These are phyloP conservation scores for Ormyrus rosae DNA, from an alignment of 2,888 invertebrate genomes.

Conservation along the genomic window DNA sequence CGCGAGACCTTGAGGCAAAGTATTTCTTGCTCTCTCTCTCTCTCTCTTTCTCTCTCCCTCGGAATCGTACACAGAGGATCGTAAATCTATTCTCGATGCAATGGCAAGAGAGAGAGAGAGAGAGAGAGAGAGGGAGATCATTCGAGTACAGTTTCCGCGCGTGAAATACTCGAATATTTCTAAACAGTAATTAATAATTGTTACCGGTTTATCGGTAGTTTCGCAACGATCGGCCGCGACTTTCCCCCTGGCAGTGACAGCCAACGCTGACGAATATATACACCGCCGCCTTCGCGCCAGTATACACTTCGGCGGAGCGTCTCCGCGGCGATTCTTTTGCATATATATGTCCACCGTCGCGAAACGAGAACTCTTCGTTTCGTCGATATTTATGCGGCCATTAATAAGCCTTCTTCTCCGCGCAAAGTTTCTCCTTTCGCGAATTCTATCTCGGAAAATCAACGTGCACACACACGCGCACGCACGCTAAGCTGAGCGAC, in stretches of 20 bases:
- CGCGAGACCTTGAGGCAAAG: background rate
- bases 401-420: too few relatives aligned
- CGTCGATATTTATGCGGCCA: too few relatives aligned
- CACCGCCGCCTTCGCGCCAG: too few relatives aligned
- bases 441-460: too few relatives aligned
- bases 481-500: too few relatives aligned
- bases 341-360: too few relatives aligned
- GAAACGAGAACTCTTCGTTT: too few relatives aligned
- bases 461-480: background rate
- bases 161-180: background rate
- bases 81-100: constrained; percentile 45
- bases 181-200: constrained; percentile 14
- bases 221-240: constrained; percentile 22
- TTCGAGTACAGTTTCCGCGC: background rate
- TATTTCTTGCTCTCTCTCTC: background rate
- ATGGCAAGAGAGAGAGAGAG: background rate
- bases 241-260: constrained; percentile 18
- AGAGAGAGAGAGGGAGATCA: background rate
- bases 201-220: constrained; percentile 18
- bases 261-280: constrained; percentile 15
- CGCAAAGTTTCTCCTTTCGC: too few relatives aligned
- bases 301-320: too few relatives aligned
- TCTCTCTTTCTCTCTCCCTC: too few relatives aligned
- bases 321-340: too few relatives aligned
- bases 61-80: constrained; percentile 3